These are phyloP conservation scores for Liparis tanakae DNA, from an alignment of 2,797 vertebrate genomes.

Conservation along the genomic window DNA sequence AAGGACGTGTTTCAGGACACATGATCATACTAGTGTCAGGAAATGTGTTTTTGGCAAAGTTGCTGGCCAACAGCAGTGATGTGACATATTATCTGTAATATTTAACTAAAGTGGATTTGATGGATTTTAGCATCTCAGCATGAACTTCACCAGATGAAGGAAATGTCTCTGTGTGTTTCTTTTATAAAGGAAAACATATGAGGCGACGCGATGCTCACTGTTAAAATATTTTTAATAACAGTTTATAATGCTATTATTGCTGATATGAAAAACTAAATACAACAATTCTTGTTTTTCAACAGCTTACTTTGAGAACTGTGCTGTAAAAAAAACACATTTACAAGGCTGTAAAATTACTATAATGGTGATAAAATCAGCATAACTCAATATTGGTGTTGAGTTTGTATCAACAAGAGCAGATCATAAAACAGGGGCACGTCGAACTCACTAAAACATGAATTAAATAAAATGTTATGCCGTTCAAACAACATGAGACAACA, in stretches of 20 bases:
- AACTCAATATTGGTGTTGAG: not conserved
- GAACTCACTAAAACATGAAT: not conserved
- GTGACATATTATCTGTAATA: not conserved
- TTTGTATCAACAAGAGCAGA: not conserved
- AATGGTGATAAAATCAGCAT: not conserved
- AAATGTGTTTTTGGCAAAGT: not conserved
- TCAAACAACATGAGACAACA: not conserved
- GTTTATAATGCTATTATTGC: not conserved
- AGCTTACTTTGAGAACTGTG: constrained; percentile 1
- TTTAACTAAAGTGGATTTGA: not conserved
- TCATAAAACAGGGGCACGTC: not conserved
- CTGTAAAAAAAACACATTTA: not conserved
- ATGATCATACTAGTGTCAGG: not conserved
- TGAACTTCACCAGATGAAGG: not conserved
- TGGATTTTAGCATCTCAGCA: not conserved
- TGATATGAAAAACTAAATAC: not conserved
- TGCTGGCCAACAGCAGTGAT: not conserved
- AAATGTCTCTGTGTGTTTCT: not conserved
- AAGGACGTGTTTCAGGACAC: not conserved
- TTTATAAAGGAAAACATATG: not conserved
- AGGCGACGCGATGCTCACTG: not conserved
- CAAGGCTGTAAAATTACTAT: not conserved
- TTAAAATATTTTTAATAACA: not conserved
- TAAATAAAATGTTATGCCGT: not conserved
- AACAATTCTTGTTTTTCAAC: not conserved